phyloP scores from a whole-genome alignment of 2,113 vertebrate species.

The Seriola dumerili region DNA sequence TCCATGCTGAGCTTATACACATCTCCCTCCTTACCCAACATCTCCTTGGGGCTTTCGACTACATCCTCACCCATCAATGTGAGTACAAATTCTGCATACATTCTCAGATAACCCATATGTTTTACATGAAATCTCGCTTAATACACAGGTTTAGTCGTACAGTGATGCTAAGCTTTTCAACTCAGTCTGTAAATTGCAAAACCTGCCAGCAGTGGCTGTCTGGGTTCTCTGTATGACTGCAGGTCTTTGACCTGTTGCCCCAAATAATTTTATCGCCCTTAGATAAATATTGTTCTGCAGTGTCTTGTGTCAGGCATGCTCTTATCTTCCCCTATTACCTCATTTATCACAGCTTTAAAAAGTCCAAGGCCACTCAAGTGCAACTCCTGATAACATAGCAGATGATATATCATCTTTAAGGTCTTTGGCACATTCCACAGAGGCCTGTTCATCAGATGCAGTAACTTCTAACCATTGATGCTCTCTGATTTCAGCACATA shows the following conservation, averaged over 20 bases:
- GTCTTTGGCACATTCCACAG: constrained; percentile 72
- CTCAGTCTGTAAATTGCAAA: constrained; percentile 53
- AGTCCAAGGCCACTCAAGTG: constrained; percentile 76
- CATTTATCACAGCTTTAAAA: constrained; percentile 84
- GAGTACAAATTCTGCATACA: constrained; percentile 80
- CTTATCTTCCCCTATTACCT: constrained; percentile 81
- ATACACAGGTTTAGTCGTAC: constrained; percentile 24
- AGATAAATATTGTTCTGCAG: constrained; percentile 84
- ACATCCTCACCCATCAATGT: constrained; percentile 90
- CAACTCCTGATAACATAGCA: constrained; percentile 73
- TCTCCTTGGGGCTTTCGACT: constrained; percentile 93
- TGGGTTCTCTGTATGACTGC: constrained; percentile 58
- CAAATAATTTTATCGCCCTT: constrained; percentile 82
- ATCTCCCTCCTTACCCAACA: constrained; percentile 97
- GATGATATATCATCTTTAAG: constrained; percentile 76
- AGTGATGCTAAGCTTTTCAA: constrained; percentile 7
- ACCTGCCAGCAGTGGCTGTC: constrained; percentile 63
- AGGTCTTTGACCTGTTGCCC: constrained; percentile 78
- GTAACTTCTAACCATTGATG: constrained; percentile 29
- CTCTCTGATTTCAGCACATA: constrained; percentile 18
- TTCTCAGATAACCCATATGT: constrained; percentile 23
- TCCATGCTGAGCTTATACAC: constrained; percentile 96
- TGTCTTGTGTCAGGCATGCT: constrained; percentile 79
- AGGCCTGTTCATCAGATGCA: constrained; percentile 56
- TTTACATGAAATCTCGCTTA: constrained; percentile 31